Conservation (phyloP, 2,113 vertebrate genomes). For the Herpailurus yagouaroundi region DNA sequence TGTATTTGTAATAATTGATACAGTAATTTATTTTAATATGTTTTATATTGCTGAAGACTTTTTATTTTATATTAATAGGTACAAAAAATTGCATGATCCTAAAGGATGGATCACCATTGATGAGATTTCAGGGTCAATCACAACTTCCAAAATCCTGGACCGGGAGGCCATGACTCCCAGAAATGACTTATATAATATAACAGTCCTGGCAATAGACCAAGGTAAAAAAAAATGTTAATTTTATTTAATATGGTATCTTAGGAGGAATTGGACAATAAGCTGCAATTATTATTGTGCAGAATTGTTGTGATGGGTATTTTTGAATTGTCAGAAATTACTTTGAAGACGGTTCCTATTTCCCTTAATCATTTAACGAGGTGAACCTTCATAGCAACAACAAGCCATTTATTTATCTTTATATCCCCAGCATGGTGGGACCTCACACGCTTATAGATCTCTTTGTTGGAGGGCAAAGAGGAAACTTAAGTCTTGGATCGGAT, state of each 20-base stretch:
- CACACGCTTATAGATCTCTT: not conserved
- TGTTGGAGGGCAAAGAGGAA: not conserved
- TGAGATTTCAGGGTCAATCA: slow-evolving; percentile 85
- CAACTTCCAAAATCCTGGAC: slow-evolving; percentile 88
- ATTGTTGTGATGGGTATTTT: not conserved
- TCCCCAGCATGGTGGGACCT: not conserved
- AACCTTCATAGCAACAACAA: not conserved
- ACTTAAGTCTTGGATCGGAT: not conserved
- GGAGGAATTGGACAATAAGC: not conserved
- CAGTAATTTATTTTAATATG: not conserved
- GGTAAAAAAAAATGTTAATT: slow-evolving; percentile 77
- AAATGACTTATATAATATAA: slow-evolving; percentile 86
- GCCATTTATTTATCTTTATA: not conserved
- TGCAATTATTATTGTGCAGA: not conserved
- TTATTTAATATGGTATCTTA: not conserved
- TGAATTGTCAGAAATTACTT: not conserved
- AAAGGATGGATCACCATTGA: slow-evolving; percentile 89
- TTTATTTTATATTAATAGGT: slow-evolving; percentile 64
- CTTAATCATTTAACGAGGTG: not conserved
- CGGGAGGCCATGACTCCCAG: slow-evolving; percentile 86
- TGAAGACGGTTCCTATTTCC: not conserved
- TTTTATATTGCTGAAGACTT: not conserved
- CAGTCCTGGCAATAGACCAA: slow-evolving; percentile 85
- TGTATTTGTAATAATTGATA: not conserved
- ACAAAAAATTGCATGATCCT: slow-evolving; percentile 72